A percentile compares a stretch with the other conserved stretches of the same genome.
Evolutionary conservation across 2,797 vertebrate species (phyloP).

Genomic region (Fistularia commersonii): DNA sequence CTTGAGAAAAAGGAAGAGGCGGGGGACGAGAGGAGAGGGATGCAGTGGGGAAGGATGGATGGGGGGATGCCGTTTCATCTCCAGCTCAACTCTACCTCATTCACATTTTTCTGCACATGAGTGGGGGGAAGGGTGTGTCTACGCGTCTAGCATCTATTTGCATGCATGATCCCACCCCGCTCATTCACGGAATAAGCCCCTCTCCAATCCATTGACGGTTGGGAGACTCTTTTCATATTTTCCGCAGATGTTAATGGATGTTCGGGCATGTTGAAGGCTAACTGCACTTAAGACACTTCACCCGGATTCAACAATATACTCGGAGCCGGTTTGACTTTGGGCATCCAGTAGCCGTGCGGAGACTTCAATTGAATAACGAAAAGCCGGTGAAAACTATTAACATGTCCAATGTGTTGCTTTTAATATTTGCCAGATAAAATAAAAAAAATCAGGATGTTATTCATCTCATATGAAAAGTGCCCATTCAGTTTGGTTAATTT

Average conservation of each 20-base stretch:
- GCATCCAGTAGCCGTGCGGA: background rate
- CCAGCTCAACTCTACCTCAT: conserved; percentile 48
- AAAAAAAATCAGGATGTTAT: background rate
- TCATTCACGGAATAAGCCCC: conserved; percentile 46
- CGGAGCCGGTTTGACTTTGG: too few species aligned
- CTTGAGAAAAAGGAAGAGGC: conserved; percentile 11
- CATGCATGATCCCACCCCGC: conserved; percentile 29
- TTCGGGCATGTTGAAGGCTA: conserved; percentile 10
- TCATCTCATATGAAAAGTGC: conserved; percentile 2
- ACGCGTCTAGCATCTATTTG: conserved; percentile 22
- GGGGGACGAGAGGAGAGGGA: conserved; percentile 19
- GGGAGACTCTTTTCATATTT: conserved; percentile 32
- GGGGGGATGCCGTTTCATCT: conserved; percentile 31
- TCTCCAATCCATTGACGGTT: conserved; percentile 3
- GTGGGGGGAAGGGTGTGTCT: conserved; percentile 46
- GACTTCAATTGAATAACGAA: conserved; percentile 4
- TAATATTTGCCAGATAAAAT: background rate
- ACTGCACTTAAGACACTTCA: conserved; percentile 11
- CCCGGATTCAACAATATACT: conserved; percentile 2
- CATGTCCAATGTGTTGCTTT: conserved; percentile 2
- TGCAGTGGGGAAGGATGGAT: conserved; percentile 10
- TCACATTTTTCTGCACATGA: conserved; percentile 63
- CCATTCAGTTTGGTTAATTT: background rate
- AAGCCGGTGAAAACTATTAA: background rate
- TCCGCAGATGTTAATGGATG: conserved; percentile 11